These are phyloP conservation scores for Polymixis flavicincta DNA, from an alignment of 2,888 invertebrate species.

Conservation along the genomic window DNA sequence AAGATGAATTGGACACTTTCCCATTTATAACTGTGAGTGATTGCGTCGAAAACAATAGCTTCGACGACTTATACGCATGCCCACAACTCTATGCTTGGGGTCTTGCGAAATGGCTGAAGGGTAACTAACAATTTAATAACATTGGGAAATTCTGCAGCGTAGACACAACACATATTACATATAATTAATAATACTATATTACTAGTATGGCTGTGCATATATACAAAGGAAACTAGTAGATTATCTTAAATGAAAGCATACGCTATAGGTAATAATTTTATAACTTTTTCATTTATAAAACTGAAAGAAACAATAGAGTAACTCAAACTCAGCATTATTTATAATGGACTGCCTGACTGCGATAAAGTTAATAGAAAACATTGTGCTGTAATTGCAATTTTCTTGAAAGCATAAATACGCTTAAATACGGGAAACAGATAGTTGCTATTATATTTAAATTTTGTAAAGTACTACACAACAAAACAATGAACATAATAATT, in stretches of 20 bases:
- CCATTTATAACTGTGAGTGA: conserved; percentile 17
- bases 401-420: conserved; percentile 42
- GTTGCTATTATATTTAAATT: conserved; percentile 50
- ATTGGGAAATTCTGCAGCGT: conserved; percentile 30
- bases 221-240: conserved; percentile 6
- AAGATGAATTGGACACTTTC: neutral
- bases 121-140: conserved; percentile 19
- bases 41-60: conserved; percentile 27
- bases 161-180: neutral
- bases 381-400: conserved; percentile 27
- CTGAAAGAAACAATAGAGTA: conserved; percentile 33
- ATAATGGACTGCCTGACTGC: conserved; percentile 15
- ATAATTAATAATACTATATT: conserved; percentile 7
- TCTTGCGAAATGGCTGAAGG: conserved; percentile 42
- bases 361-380: conserved; percentile 20
- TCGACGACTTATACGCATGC: conserved; percentile 36
- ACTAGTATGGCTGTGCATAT: neutral
- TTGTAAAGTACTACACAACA: conserved; percentile 67
- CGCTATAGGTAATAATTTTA: conserved; percentile 5
- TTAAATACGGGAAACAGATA: conserved; percentile 44
- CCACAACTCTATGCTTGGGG: conserved; percentile 11
- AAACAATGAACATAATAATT: conserved; percentile 78
- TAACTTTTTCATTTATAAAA: conserved; percentile 12
- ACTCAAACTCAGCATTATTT: conserved; percentile 17
- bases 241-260: conserved; percentile 12